Evolutionary conservation across 2,888 invertebrate genomes (phyloP), one percentile per base, ranked within the genome.

Genomic region (Prosopocoilus inquinatus): DNA sequence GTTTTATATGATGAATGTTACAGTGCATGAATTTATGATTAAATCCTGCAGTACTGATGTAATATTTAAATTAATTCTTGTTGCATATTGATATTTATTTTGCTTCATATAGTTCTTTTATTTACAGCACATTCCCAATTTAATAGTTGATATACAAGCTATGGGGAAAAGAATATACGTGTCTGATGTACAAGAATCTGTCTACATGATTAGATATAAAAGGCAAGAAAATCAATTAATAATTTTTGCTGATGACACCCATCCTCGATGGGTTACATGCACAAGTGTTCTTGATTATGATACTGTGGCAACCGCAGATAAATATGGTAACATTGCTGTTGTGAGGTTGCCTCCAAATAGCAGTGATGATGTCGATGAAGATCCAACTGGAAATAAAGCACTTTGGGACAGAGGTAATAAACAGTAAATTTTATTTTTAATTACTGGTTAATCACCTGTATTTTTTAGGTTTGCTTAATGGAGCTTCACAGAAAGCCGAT

Each of bases 291-390:
- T 99, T 47, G 99, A 99, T 79, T 98, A 96, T 70, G 94, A 96
- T 72, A 97, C 97, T 0, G 89, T 97, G 11, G 97, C 96, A 0
- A 89, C 93, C 57, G 93, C 96, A 5, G 99, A 99, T 76, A 99
- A 99, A 78, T 99, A 98, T 80, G 99, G 98, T 33, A 99, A 96
- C 73, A 83, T 99, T 63, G 86, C 92, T 54, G 87, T 99, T 53
- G 90, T 96, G 69, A 84, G 96, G 43, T 75, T 97, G 52, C 95
- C 98, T 0, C 86, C 89, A 50, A 93, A 94, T 55, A 90, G 96
- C 1, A 91, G 91, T 20, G 99, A 99, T 77, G 98, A 99, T 73
- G 96, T 99, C 0, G 98, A 99, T 75, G 99, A 99, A 78, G 99
- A 99, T 79, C 99, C 98, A 0, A 98, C 98, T 0, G 98, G 98